Conservation (phyloP, 30 jellyfish, hydroid and myxozoan genomes). For the Cassiopea andromeda region DNA sequence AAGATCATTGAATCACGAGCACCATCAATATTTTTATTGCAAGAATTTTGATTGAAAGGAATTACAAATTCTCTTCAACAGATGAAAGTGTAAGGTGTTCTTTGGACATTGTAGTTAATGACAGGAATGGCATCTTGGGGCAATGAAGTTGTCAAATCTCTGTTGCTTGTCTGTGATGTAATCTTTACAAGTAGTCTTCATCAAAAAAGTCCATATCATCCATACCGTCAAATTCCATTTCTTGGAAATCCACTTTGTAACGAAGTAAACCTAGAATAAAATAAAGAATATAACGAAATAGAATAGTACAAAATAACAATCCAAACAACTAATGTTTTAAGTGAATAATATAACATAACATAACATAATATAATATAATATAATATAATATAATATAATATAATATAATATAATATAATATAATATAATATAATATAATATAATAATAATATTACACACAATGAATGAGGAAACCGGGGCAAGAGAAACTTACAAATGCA, state of each 20-base stretch:
- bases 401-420: too few species aligned
- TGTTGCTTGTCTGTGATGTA: not conserved
- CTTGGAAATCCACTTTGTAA: slow-evolving; percentile 98
- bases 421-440: too few species aligned
- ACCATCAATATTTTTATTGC: too few species aligned
- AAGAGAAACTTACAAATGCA: too few species aligned
- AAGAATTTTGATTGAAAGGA: too few species aligned
- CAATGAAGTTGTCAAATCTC: not conserved
- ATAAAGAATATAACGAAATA: not conserved
- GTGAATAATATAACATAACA: too few species aligned
- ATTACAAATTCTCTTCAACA: too few species aligned
- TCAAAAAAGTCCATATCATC: slow-evolving; percentile 86
- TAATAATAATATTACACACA: too few species aligned
- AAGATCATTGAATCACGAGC: too few species aligned
- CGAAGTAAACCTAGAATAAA: slow-evolving; percentile 85
- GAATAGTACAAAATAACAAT: not conserved
- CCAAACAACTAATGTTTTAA: not conserved
- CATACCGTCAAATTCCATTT: slow-evolving; percentile 94
- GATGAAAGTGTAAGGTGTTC: not conserved
- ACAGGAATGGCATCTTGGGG: not conserved
- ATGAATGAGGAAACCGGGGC: too few species aligned
- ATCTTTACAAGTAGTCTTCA: slow-evolving; percentile 77
- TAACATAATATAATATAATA: too few species aligned
- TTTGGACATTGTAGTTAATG: not conserved
- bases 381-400: too few species aligned